Conservation (phyloP, 1,140 invertebrate species). For the Pachypsylla venusta region DNA sequence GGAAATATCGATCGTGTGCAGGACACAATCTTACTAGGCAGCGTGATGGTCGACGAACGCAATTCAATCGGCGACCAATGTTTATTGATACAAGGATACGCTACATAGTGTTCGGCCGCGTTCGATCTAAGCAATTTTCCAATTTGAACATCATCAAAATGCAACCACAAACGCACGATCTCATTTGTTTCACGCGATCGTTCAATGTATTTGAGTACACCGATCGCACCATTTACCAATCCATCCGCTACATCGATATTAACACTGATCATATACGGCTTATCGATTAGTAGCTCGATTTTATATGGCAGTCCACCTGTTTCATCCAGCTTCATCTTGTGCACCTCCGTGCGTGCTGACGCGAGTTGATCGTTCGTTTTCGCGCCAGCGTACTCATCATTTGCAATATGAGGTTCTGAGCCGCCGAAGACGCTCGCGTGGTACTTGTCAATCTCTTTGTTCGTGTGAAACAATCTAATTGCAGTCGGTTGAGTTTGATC, state of each 20-base stretch:
- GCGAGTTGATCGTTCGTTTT: slow-evolving; percentile 14
- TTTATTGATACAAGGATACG: slow-evolving; percentile 15
- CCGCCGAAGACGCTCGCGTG: slow-evolving; percentile 2
- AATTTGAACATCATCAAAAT: slow-evolving; percentile 19
- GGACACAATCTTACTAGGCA: slow-evolving; percentile 11
- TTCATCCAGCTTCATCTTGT: slow-evolving; percentile 27
- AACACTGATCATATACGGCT: slow-evolving; percentile 28
- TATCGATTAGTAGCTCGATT: slow-evolving; percentile 24
- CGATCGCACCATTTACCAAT: slow-evolving; percentile 29
- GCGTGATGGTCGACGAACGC: slow-evolving; percentile 21
- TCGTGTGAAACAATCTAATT: slow-evolving; percentile 23
- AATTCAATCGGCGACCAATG: slow-evolving; percentile 18
- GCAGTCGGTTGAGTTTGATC: slow-evolving; percentile 15
- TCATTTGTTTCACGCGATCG: slow-evolving; percentile 18
- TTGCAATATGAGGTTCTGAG: slow-evolving; percentile 10
- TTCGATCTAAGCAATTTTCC: slow-evolving; percentile 20
- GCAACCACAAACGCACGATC: slow-evolving; percentile 19
- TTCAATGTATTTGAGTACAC: slow-evolving; percentile 27
- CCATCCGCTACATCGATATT: slow-evolving; percentile 30
- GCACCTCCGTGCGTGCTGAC: slow-evolving; percentile 1
- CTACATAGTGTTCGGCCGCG: slow-evolving; percentile 15
- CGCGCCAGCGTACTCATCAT: slow-evolving; percentile 8
- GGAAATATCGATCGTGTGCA: slow-evolving; percentile 23
- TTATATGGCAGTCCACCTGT: slow-evolving; percentile 28
- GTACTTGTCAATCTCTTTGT: slow-evolving; percentile 6